phyloP scores from a whole-genome alignment of 2,113 vertebrate species.

The Plotosus lineatus region DNA sequence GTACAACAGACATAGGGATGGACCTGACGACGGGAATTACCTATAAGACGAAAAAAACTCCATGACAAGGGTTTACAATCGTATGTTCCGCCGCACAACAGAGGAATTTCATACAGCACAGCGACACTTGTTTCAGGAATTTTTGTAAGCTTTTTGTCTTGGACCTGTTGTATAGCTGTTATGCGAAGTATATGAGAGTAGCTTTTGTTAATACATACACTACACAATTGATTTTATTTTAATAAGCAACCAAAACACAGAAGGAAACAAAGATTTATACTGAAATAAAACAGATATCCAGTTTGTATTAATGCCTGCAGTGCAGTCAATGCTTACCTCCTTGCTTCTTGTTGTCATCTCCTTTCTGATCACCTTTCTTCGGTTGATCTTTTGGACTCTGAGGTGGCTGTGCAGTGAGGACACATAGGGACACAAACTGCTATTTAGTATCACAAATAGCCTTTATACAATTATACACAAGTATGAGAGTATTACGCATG shows the following conservation, averaged over 20 bases:
- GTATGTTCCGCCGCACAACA: no score
- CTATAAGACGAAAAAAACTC: no score
- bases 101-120: no score
- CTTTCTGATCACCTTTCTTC: conserved; percentile 81
- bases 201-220: no score
- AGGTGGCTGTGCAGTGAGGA: conserved; percentile 69
- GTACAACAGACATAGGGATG: no score
- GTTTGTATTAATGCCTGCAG: background rate
- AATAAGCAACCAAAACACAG: background rate
- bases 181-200: no score
- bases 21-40: no score
- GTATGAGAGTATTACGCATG: background rate
- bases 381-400: conserved; percentile 79
- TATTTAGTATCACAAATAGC: background rate
- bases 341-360: conserved; percentile 80
- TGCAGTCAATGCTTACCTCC: conserved; percentile 72
- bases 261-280: background rate
- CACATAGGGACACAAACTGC: background rate
- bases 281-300: background rate
- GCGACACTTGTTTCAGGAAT: no score
- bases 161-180: no score
- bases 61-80: no score
- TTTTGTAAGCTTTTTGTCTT: no score
- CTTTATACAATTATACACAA: background rate
- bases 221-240: background rate